Percentiles rank a stretch among this genome's conserved stretches.
Evolutionary conservation across 2,113 vertebrate species (phyloP).

Genomic region (Merops nubicus): DNA sequence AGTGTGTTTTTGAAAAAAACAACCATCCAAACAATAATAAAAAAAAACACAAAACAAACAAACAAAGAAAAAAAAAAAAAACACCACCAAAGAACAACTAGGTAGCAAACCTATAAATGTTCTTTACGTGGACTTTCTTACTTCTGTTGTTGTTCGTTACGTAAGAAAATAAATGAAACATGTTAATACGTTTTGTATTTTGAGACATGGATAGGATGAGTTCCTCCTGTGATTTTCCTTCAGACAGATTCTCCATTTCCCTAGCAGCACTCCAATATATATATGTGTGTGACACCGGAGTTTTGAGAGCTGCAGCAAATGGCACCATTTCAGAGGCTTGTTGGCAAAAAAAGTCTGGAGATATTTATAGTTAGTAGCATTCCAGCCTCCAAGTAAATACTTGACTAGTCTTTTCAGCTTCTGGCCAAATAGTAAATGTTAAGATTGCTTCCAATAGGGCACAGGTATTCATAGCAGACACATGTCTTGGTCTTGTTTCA

Average conservation of each 20-base stretch:
- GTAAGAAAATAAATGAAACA: neutral
- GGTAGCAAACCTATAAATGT: neutral
- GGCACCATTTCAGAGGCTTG: neutral
- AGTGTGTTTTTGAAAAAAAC: neutral
- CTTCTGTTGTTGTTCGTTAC: neutral
- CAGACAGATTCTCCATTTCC: neutral
- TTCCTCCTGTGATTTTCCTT: neutral
- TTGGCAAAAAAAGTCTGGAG: neutral
- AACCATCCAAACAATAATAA: too few relatives aligned
- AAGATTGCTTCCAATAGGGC: neutral
- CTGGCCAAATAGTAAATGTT: neutral
- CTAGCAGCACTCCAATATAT: neutral
- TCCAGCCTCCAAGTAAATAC: neutral
- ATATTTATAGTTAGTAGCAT: slow-evolving; percentile 19
- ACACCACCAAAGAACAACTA: neutral
- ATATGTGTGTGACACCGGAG: neutral
- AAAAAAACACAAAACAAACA: neutral
- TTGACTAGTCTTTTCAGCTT: neutral
- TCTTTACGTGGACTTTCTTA: neutral
- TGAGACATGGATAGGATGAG: neutral
- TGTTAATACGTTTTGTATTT: neutral
- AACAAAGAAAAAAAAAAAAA: neutral
- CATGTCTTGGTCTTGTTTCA: slow-evolving; percentile 6
- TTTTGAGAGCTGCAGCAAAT: neutral
- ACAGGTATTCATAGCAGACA: slow-evolving; percentile 4